Evolutionary conservation across 2,888 invertebrate genomes (phyloP), one percentile per base, ranked within the genome.

Genomic region (Sinohyriopsis cumingii): DNA sequence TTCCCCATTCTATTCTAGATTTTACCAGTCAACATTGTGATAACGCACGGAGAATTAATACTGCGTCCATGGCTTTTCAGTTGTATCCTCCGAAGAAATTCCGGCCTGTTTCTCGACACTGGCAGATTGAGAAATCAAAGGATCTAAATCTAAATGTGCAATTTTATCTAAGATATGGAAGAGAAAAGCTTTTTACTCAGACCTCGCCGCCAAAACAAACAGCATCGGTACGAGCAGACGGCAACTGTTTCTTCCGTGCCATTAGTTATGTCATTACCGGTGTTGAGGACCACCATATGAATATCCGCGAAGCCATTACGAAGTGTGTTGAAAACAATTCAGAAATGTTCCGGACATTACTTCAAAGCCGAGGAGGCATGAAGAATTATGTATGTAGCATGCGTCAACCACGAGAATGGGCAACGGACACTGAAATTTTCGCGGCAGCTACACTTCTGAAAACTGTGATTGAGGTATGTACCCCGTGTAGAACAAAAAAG

Each of bases 221-320:
- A 9, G 69, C 77, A 3, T 63, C 77, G 0, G 67, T 82, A 0
- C 68, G 71, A 55, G 69, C 79, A 55, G 82, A 82, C 68, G 82
- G 82, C 1, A 82, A 82, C 60, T 82, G 82, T 28, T 82, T 82
- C 71, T 82, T 82, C 70, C 78, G 82, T n/a, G 82, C 82, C 1
- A 69, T 82, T n/a, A 78, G 82, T 69, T 73, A 73, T 3, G 59
- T 80, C 20, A 78, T 82, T 9, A 73, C 75, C 1, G 82, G 82
- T 20, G 72, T 76, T 19, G 82, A 82, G 64, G 70, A 76, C 19
- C 73, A 82, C 55, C 82, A 82, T 55, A 72, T 80, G 77, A 65
- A 69, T 0, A 74, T 82, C 25, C 70, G 82, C 0, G 67, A 75
- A 59, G 74, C 75, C 2, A 74, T 82, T 15, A 82, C 82, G 3